Conservation (phyloP, 1,140 invertebrate species). For the Diabrotica undecimpunctata region DNA sequence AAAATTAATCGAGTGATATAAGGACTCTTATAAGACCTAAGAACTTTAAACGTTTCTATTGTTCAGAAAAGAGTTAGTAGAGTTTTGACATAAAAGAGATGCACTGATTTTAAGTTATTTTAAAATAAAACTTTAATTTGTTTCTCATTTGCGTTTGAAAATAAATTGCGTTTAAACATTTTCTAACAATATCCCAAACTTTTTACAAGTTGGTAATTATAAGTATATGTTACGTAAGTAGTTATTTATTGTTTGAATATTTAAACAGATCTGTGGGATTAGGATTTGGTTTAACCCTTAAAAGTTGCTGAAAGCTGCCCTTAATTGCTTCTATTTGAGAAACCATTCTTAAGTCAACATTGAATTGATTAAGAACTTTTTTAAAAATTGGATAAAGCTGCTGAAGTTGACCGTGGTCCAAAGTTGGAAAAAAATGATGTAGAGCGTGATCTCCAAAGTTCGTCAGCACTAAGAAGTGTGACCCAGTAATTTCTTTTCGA, state of each 20-base stretch:
- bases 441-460: conserved; percentile 74
- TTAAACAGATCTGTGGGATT: conserved; percentile 17
- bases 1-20: too few relatives aligned
- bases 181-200: too few relatives aligned
- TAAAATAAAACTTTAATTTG: too few relatives aligned
- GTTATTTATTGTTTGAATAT: not conserved
- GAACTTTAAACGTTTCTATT: too few relatives aligned
- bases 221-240: too few relatives aligned
- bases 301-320: conserved; percentile 66
- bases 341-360: conserved; percentile 53
- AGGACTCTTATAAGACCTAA: too few relatives aligned
- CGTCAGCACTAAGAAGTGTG: conserved; percentile 64
- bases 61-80: too few relatives aligned
- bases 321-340: conserved; percentile 60
- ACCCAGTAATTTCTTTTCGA: conserved; percentile 64
- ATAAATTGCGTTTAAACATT: too few relatives aligned
- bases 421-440: conserved; percentile 78
- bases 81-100: too few relatives aligned
- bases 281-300: conserved; percentile 51
- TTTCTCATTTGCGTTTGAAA: too few relatives aligned
- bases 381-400: conserved; percentile 62
- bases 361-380: conserved; percentile 68
- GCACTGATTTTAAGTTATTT: too few relatives aligned
- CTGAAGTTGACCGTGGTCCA: conserved; percentile 70
- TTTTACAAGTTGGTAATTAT: too few relatives aligned